phyloP scores from a whole-genome alignment of 2,113 vertebrate genomes.

The Zosterops lateralis region DNA sequence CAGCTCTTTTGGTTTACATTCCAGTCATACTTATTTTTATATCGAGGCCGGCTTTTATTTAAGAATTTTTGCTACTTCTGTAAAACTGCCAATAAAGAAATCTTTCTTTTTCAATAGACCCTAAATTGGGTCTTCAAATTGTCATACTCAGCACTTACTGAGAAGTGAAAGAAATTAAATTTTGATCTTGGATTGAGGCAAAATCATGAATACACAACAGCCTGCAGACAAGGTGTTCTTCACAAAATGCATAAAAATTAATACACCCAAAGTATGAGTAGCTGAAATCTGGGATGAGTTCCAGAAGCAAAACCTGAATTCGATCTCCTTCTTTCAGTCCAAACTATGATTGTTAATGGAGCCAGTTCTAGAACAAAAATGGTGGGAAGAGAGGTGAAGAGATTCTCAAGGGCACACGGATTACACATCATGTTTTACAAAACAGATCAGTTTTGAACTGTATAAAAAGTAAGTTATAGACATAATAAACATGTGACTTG shows the following conservation, averaged over 20 bases:
- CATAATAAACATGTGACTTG: neutral
- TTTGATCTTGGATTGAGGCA: constrained; percentile 19
- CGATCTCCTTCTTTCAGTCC: neutral
- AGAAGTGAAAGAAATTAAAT: constrained; percentile 30
- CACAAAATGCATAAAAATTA: neutral
- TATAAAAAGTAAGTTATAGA: neutral
- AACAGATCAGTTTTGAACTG: neutral
- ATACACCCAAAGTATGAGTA: neutral
- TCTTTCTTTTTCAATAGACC: constrained; percentile 36
- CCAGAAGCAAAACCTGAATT: constrained; percentile 10
- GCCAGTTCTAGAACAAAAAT: neutral
- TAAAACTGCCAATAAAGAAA: constrained; percentile 45
- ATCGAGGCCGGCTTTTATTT: neutral
- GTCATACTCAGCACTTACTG: constrained; percentile 37
- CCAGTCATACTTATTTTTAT: neutral
- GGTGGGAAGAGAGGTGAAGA: neutral
- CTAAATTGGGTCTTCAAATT: constrained; percentile 21
- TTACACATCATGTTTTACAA: neutral
- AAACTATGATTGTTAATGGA: neutral
- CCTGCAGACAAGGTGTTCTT: neutral
- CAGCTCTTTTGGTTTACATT: neutral
- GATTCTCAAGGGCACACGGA: neutral
- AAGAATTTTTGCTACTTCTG: neutral
- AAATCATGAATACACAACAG: constrained; percentile 1
- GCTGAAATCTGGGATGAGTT: neutral